Evolutionary conservation across 2,113 vertebrate species (phyloP).

Genomic region (Rynchops niger): DNA sequence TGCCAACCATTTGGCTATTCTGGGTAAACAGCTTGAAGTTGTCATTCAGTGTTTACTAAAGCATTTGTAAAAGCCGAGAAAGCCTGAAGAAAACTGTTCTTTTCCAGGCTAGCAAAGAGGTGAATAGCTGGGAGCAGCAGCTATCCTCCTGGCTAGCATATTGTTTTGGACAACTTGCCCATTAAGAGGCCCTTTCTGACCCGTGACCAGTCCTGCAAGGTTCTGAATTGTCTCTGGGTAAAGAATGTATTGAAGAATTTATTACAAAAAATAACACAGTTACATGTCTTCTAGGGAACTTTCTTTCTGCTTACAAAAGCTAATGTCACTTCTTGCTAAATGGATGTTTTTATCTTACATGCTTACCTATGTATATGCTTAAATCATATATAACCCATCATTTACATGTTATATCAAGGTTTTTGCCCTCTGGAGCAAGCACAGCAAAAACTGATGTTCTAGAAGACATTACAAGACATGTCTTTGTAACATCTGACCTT

Average conservation of each 20-base stretch:
- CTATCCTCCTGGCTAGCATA: neutral
- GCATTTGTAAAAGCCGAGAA: conserved; percentile 43
- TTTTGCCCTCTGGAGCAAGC: neutral
- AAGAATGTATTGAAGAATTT: neutral
- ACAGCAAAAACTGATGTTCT: neutral
- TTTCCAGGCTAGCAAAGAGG: neutral
- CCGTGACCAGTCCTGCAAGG: neutral
- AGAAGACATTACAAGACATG: neutral
- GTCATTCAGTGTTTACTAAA: conserved; percentile 25
- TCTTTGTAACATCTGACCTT: neutral
- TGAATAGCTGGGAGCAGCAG: neutral
- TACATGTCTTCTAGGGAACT: neutral
- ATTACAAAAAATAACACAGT: neutral
- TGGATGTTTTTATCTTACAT: neutral
- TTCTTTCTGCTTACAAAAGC: neutral
- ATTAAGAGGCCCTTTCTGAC: neutral
- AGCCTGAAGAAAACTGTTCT: neutral
- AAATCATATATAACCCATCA: neutral
- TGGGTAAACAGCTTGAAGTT: conserved; percentile 59
- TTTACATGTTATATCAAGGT: neutral
- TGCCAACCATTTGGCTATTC: conserved; percentile 50
- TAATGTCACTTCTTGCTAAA: neutral
- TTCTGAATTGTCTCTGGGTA: neutral
- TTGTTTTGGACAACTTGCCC: neutral
- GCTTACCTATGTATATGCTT: neutral